Percentiles rank a stretch among this genome's conserved stretches.
These are phyloP conservation scores for Drosophila kanekoi DNA, from an alignment of 2,888 invertebrate species.

Conservation along the genomic window DNA sequence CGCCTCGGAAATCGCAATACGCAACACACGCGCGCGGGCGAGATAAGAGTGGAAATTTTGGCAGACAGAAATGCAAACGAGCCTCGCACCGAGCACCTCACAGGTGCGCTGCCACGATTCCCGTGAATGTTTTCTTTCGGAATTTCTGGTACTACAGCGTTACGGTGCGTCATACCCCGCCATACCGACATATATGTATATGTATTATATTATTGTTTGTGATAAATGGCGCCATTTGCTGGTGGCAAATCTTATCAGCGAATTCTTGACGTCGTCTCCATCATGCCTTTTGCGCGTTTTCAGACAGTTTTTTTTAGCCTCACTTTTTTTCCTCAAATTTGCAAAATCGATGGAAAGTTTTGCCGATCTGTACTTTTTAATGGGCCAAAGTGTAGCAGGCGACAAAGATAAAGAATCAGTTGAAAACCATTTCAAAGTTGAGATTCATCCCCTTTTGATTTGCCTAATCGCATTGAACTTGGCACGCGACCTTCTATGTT, in stretches of 20 bases:
- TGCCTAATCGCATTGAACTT: constrained; percentile 54
- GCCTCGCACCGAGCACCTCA: constrained; percentile 4
- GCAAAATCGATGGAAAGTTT: constrained; percentile 69
- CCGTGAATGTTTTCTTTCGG: constrained; percentile 3
- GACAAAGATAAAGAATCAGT: neutral
- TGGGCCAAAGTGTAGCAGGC: constrained; percentile 49
- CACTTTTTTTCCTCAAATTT: constrained; percentile 44
- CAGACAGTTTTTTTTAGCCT: too few species aligned
- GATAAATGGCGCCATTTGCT: constrained; percentile 35
- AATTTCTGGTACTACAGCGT: neutral
- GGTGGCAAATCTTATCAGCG: constrained; percentile 51
- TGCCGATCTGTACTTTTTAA: constrained; percentile 24
- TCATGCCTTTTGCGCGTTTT: constrained; percentile 20
- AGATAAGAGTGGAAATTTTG: constrained; percentile 69
- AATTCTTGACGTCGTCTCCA: constrained; percentile 2
- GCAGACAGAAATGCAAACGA: constrained; percentile 30
- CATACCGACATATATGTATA: neutral
- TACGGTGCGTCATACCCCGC: constrained; percentile 38
- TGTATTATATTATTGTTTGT: constrained; percentile 3
- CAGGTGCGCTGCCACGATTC: constrained; percentile 7
- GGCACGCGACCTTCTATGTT: constrained; percentile 55
- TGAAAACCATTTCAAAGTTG: too few species aligned
- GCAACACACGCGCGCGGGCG: constrained; percentile 50
- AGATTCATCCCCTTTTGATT: constrained; percentile 2
- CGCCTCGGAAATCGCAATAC: constrained; percentile 16